Conservation (phyloP, 2,113 vertebrate species). For the Capreolus pygargus region DNA sequence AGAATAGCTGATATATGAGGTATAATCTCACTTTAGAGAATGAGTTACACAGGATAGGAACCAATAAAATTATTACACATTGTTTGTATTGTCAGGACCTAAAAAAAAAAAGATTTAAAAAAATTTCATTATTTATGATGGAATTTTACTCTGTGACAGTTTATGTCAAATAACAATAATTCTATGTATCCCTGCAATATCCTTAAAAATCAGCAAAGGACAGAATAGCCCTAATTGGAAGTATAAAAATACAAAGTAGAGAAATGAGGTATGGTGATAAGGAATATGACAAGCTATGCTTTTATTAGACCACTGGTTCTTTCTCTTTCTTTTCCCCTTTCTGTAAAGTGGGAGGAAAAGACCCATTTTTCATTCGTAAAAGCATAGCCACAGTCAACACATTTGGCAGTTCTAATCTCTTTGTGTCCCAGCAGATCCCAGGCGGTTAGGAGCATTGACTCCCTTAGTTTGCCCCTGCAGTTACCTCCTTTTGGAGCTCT, state of each 20-base stretch:
- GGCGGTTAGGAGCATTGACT: neutral
- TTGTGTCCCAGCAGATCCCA: neutral
- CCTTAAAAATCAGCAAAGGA: neutral
- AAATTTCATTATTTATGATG: neutral
- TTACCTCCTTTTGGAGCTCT: neutral
- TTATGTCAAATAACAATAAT: neutral
- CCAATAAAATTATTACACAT: neutral
- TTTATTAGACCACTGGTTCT: neutral
- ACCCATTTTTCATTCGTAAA: neutral
- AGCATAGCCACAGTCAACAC: neutral
- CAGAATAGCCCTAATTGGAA: neutral
- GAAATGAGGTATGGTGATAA: neutral
- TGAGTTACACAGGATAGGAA: neutral
- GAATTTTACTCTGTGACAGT: neutral
- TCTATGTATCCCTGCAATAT: neutral
- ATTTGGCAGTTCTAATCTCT: neutral
- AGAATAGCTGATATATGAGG: neutral
- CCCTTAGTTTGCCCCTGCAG: neutral
- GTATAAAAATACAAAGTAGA: neutral
- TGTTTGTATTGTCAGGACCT: neutral
- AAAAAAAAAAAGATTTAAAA: neutral
- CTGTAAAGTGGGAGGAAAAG: neutral
- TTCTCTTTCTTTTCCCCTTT: neutral
- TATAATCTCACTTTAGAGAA: neutral
- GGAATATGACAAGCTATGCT: neutral